Conservation (phyloP, 2,888 invertebrate species). For the Ischnura elegans region DNA sequence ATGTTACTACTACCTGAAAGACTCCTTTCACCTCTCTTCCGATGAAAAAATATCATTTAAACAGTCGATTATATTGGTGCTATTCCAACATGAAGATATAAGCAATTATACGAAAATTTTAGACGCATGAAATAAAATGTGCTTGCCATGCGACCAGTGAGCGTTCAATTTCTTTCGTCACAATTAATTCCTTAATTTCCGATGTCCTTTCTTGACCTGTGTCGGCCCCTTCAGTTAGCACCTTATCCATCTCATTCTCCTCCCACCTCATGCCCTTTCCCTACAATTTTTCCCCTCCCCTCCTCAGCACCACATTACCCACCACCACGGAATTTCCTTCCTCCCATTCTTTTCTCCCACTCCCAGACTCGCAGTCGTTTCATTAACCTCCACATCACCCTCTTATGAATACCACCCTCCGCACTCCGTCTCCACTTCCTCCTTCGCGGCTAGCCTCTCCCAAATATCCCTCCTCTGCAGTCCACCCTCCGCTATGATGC, state of each 20-base stretch:
- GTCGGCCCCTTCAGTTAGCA: too few relatives aligned
- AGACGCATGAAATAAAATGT: too few relatives aligned
- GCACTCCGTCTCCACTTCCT: constrained; percentile 34
- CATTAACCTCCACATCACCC: constrained; percentile 21
- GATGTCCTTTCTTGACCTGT: not conserved
- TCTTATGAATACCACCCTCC: not conserved
- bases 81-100: too few relatives aligned
- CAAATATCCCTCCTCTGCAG: not conserved
- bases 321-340: constrained; percentile 3
- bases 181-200: too few relatives aligned
- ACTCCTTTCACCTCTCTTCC: too few relatives aligned
- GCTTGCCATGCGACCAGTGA: too few relatives aligned
- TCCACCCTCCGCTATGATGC: not conserved
- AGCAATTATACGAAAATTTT: too few relatives aligned
- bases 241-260: not conserved
- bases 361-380: constrained; percentile 52
- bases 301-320: not conserved
- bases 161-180: too few relatives aligned
- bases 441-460: not conserved
- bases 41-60: too few relatives aligned
- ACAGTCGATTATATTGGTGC: too few relatives aligned
- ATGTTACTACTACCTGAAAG: too few relatives aligned
- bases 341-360: constrained; percentile 23
- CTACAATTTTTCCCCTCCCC: not conserved
- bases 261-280: not conserved